These are phyloP conservation scores for Ormyrus labotus DNA, from an alignment of 2,888 invertebrate genomes.

Conservation along the genomic window DNA sequence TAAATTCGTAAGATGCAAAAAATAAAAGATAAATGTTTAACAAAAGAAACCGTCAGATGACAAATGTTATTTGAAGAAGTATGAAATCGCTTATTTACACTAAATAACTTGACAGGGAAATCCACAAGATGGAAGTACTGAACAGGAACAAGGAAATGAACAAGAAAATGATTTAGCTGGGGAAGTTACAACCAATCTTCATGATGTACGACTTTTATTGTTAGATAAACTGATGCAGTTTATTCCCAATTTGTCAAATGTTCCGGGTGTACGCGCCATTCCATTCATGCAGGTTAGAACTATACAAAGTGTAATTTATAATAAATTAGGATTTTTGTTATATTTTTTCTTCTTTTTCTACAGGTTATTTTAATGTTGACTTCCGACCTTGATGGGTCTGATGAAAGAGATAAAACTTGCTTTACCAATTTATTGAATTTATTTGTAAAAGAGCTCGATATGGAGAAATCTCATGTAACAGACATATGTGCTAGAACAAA, in stretches of 20 bases:
- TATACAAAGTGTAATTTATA: no score
- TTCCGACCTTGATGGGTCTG: conserved; percentile 90
- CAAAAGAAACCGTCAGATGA: no score
- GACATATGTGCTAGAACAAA: conserved; percentile 82
- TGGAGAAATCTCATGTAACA: conserved; percentile 79
- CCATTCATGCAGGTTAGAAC: conserved; percentile 90
- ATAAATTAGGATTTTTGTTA: background rate
- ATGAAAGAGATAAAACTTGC: conserved; percentile 87
- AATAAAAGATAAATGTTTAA: background rate
- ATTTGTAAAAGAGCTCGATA: conserved; percentile 84
- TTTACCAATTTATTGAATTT: conserved; percentile 86
- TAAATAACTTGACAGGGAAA: conserved; percentile 52
- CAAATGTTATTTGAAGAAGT: background rate
- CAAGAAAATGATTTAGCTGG: conserved; percentile 72
- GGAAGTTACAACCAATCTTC: conserved; percentile 79
- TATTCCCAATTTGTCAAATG: conserved; percentile 84
- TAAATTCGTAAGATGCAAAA: background rate
- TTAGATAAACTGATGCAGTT: conserved; percentile 87
- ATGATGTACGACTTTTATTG: conserved; percentile 83
- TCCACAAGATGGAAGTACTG: conserved; percentile 64
- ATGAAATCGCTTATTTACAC: no score
- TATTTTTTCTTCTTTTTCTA: conserved; percentile 37
- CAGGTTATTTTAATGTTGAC: conserved; percentile 92
- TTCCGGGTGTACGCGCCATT: conserved; percentile 91
- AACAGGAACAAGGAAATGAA: conserved; percentile 71